These are phyloP conservation scores for Heliconius melpomene DNA, from an alignment of 1,140 invertebrate species.

Conservation along the genomic window DNA sequence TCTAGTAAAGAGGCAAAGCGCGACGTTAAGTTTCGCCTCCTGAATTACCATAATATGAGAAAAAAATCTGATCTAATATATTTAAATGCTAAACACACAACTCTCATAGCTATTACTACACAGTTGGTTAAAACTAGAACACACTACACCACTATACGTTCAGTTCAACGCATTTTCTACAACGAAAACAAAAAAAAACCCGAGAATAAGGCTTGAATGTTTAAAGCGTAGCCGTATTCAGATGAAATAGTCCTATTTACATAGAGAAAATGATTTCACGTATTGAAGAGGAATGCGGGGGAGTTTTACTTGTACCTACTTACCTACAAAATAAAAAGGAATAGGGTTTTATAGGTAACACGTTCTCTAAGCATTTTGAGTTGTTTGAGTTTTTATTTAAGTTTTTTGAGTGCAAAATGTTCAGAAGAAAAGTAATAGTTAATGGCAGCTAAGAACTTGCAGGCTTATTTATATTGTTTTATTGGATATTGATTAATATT, in stretches of 20 bases:
- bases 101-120: background rate
- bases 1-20: too few relatives aligned
- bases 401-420: too few relatives aligned
- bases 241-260: conserved; percentile 53
- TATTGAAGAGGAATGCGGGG: conserved; percentile 43
- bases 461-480: too few relatives aligned
- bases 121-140: background rate
- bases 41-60: too few relatives aligned
- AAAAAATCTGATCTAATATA: background rate
- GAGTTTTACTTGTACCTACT: conserved; percentile 11
- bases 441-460: too few relatives aligned
- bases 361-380: background rate
- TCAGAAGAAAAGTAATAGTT: too few relatives aligned
- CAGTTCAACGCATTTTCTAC: conserved; percentile 18
- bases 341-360: background rate
- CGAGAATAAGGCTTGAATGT: conserved; percentile 30
- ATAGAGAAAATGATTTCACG: conserved; percentile 57
- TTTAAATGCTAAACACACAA: background rate
- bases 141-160: background rate
- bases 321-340: background rate
- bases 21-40: too few relatives aligned
- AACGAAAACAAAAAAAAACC: conserved; percentile 27
- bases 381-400: too few relatives aligned
- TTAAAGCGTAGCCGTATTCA: conserved; percentile 45
- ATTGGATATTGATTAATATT: too few relatives aligned